Base-by-base conservation (phyloP, 2,113 vertebrate genomes). In the Calidris pygmaea region DNA sequence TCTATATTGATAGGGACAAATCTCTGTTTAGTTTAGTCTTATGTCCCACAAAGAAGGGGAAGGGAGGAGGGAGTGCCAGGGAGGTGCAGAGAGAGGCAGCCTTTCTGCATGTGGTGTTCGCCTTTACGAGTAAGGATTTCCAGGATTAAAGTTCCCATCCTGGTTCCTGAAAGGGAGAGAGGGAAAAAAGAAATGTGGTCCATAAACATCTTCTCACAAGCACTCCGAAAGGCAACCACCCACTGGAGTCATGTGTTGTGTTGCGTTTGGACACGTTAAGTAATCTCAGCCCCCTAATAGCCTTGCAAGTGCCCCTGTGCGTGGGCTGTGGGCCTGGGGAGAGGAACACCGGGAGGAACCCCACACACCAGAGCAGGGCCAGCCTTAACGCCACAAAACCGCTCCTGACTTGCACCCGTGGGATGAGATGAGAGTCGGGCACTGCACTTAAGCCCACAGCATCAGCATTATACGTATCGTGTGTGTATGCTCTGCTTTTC, bases 1-100 rank as follows among this genome's bases (percentile, higher is more conserved):
- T 94, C 70, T 41, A 75, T 89, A 96, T 87, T 96, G 95, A 95
- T 95, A 92, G 90, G 80, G 73, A 91, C 86, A 95, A 95, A 96
- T 89, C 80, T 92, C 77, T 92, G 58, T 87, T 95, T 95, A 48
- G 83, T 77, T 95, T 86, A 85, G 56, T 81, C 93, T 91, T 14
- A 75, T 79, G 58, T 89, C 72, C 67, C 56, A 62, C 43, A 39
- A 37, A 47, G 41, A 34, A 52, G 67, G 67, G 58, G 83, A 91
- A 91, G 56, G 32, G 71, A 93, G 53, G 79, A 93, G 19, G 35
- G 48, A 79, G 35, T 85, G 29, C 52, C 43, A 93, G 23, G 15
- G 75, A 94, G 43, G 45, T 6, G 0, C 43, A 63, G 6, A 74
- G 55, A 78, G 55, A 55, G 30, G 4, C 39, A 86, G 23, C 14